Conservation (phyloP, 2,113 vertebrate genomes). For the Oncorhynchus kisutch region DNA sequence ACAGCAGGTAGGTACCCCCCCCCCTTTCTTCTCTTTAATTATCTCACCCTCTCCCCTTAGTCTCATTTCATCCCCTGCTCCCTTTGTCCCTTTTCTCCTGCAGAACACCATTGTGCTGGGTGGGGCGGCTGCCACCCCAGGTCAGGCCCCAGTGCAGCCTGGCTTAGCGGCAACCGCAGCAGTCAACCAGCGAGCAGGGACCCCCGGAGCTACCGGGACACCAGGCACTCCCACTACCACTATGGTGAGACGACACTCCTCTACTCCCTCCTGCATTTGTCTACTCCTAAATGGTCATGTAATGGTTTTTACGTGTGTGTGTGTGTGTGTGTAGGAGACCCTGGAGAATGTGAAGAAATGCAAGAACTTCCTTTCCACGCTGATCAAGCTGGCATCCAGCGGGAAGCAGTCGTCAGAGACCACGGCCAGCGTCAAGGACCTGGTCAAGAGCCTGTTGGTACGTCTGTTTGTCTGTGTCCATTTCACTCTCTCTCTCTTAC, state of each 20-base stretch:
- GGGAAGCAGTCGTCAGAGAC: conserved; percentile 94
- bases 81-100: conserved; percentile 18
- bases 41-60: not conserved
- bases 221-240: conserved; percentile 72
- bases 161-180: conserved; percentile 50
- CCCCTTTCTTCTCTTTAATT: too few relatives aligned
- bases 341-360: conserved; percentile 98
- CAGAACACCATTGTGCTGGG: conserved; percentile 86
- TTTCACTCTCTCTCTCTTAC: not conserved
- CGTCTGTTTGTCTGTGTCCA: conserved; percentile 24
- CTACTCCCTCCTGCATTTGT: not conserved
- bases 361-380: conserved; percentile 90
- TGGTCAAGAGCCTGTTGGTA: conserved; percentile 93
- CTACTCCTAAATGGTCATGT: not conserved
- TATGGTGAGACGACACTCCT: conserved; percentile 76
- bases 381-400: conserved; percentile 93
- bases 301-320: conserved; percentile 2
- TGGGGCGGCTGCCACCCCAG: conserved; percentile 77
- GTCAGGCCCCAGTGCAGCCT: conserved; percentile 81
- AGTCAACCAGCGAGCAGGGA: conserved; percentile 78
- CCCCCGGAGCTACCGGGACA: conserved; percentile 66
- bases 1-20: conserved; percentile 72
- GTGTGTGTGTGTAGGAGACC: conserved; percentile 79
- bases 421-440: conserved; percentile 88
- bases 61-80: not conserved